phyloP scores from a whole-genome alignment of 2,113 vertebrate species.

The Gymnogyps californianus region DNA sequence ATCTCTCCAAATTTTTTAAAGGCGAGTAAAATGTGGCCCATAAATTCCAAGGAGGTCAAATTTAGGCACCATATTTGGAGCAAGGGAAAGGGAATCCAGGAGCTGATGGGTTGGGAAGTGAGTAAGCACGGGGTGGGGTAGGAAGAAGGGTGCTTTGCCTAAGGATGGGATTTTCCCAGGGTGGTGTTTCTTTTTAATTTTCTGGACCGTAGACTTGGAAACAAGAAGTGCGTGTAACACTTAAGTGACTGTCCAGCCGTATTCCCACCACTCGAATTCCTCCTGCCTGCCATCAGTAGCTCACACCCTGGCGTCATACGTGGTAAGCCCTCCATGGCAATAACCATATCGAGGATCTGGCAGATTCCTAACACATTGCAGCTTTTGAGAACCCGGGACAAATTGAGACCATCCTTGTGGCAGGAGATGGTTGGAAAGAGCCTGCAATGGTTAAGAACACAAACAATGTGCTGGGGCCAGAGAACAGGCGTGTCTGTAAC shows the following conservation, averaged over 20 bases:
- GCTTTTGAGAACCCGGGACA: background rate
- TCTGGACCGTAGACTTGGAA: background rate
- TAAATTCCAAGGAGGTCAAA: slow-evolving; percentile 18
- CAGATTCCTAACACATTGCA: background rate
- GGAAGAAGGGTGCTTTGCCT: background rate
- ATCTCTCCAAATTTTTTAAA: slow-evolving; percentile 10
- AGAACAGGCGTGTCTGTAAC: background rate
- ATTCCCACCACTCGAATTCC: background rate
- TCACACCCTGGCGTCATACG: background rate
- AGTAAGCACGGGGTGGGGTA: background rate
- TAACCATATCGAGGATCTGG: accelerated
- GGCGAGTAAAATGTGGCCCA: background rate
- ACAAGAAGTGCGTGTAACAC: background rate
- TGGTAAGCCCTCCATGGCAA: background rate
- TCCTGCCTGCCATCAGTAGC: background rate
- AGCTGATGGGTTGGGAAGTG: background rate
- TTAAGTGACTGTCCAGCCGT: background rate
- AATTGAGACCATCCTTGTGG: background rate
- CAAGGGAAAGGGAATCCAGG: background rate
- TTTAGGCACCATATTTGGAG: background rate
- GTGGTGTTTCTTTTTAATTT: background rate
- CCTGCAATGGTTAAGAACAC: background rate
- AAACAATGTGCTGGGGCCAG: background rate
- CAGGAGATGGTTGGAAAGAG: background rate
- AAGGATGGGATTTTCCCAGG: background rate